Evolutionary conservation across 2,797 vertebrate species (phyloP).

Genomic region (Brachyalestes nurse): DNA sequence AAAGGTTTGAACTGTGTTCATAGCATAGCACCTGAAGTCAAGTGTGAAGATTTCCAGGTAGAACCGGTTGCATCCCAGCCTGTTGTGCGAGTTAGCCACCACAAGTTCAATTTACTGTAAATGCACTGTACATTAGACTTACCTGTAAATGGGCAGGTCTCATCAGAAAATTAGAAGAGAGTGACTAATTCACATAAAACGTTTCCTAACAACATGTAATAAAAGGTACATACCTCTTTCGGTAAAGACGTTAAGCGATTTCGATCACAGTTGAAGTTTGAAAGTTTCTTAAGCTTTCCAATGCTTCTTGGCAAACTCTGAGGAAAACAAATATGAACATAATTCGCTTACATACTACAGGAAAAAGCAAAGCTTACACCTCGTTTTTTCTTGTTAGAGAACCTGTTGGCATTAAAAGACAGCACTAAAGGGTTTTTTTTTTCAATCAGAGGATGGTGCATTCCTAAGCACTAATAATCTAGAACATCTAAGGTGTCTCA

Average conservation of each 20-base stretch:
- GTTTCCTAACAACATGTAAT: too few species aligned
- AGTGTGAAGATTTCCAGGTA: background rate
- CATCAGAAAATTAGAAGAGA: too few species aligned
- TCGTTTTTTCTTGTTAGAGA: too few species aligned
- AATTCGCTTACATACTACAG: background rate
- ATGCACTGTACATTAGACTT: background rate
- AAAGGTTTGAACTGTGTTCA: background rate
- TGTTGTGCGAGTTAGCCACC: background rate
- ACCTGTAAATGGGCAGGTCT: too few species aligned
- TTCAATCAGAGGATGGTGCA: background rate
- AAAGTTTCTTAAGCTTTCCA: conserved; percentile 93
- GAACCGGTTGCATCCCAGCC: background rate
- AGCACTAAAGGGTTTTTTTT: background rate
- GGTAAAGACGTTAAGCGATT: conserved; percentile 92
- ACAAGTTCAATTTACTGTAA: background rate
- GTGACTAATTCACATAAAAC: background rate
- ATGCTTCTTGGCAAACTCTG: conserved; percentile 93
- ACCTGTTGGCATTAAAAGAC: background rate
- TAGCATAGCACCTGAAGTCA: background rate
- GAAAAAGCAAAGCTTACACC: background rate
- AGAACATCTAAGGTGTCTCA: background rate
- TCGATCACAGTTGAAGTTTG: conserved; percentile 96
- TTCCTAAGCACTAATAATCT: background rate
- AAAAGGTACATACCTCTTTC: conserved; percentile 87
- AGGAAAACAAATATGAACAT: conserved; percentile 8